A percentile compares a stretch with the other conserved stretches of the same genome.
These are phyloP conservation scores for Scrobipalpa costella DNA, from an alignment of 2,888 invertebrate species.

Conservation along the genomic window DNA sequence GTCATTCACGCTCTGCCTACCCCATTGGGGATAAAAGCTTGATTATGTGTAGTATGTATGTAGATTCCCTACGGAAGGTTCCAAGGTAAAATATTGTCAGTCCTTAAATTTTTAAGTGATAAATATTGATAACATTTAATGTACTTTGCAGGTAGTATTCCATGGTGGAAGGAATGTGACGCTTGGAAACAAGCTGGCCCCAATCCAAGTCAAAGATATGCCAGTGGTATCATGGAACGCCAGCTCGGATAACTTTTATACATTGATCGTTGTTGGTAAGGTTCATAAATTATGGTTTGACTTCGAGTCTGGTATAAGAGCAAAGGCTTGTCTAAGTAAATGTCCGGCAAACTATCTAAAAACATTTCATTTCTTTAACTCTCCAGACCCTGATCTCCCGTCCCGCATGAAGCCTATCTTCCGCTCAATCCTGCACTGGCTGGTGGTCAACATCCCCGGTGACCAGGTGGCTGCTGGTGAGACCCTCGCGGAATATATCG, in stretches of 20 bases:
- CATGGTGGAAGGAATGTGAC: background rate
- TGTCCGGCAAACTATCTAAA: too few species aligned
- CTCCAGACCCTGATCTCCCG: constrained; percentile 33
- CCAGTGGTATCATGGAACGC: constrained; percentile 31
- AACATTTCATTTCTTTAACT: constrained; percentile 5
- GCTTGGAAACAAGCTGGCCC: constrained; percentile 12
- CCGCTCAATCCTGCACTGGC: constrained; percentile 33
- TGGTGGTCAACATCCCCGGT: constrained; percentile 60
- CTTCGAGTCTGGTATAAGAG: too few species aligned
- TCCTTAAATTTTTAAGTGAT: too few species aligned
- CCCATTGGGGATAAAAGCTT: too few species aligned
- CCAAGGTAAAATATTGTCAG: too few species aligned
- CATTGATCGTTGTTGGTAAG: constrained; percentile 25
- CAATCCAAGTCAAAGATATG: constrained; percentile 18
- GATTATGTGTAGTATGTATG: too few species aligned
- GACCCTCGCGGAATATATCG: constrained; percentile 74
- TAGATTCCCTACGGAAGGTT: too few species aligned
- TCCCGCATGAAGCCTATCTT: constrained; percentile 19
- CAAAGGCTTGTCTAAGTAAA: too few species aligned
- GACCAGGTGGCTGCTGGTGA: constrained; percentile 66
- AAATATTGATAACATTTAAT: too few species aligned
- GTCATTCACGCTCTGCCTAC: too few species aligned
- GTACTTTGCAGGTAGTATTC: constrained; percentile 1
- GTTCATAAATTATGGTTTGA: too few species aligned
- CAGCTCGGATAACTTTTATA: constrained; percentile 24